Conservation (phyloP, 1,140 invertebrate species). For the Cherax destructor region DNA sequence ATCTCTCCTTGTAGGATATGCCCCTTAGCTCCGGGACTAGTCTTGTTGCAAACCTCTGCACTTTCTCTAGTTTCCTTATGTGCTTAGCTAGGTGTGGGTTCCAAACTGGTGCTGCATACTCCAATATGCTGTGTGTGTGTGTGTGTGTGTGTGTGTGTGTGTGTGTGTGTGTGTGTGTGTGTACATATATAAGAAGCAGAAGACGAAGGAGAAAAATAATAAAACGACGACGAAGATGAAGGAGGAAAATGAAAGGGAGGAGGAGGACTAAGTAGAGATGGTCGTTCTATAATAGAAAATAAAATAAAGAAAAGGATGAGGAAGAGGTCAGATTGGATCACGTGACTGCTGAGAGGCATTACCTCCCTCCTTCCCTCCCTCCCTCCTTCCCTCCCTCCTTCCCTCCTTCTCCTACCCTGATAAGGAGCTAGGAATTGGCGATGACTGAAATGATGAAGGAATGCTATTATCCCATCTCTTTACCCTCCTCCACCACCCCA, state of each 20-base stretch:
- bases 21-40: too few relatives aligned
- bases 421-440: background rate
- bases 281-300: too few relatives aligned
- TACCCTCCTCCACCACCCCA: background rate
- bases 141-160: too few relatives aligned
- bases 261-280: background rate
- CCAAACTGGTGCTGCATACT: too few relatives aligned
- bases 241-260: background rate
- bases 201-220: background rate
- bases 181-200: background rate
- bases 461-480: background rate
- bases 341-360: background rate
- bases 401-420: background rate
- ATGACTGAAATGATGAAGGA: background rate
- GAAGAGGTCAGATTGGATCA: background rate
- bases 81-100: too few relatives aligned
- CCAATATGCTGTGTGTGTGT: too few relatives aligned
- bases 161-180: background rate
- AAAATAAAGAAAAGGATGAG: background rate
- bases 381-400: too few relatives aligned
- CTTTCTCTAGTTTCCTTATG: too few relatives aligned
- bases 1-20: too few relatives aligned
- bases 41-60: too few relatives aligned
- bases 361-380: too few relatives aligned
- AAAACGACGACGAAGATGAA: background rate